Base-by-base conservation (phyloP, 2,888 invertebrate genomes). In the Spialia ferax region DNA sequence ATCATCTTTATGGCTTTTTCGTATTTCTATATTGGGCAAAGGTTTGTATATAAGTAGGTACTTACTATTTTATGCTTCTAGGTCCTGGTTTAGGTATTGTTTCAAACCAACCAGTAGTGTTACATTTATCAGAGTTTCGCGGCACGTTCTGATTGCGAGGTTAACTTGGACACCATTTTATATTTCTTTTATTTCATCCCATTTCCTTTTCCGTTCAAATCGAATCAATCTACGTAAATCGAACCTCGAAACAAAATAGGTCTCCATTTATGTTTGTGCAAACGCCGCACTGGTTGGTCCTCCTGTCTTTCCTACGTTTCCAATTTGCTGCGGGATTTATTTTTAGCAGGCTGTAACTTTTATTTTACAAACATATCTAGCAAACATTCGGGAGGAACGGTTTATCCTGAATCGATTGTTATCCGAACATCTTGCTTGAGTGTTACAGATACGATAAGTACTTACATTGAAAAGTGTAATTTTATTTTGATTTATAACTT, bases 211-310 rank as follows among this genome's bases (percentile, higher is more conserved):
- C 66, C 55, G 71, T 63, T 64, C 69, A 69, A 73, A 74, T 72
- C 70, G 70, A 74, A 74, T 74, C 75, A 74, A 71, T 70, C 71
- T 69, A 54, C 65, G 71, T 71, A 73, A 71, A 71, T 70, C 60
- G 72, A 74, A 73, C 60, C 60, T 59, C 66, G 60, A 60, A 60
- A 66, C 42, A 60, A 60, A 60, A 66, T 65, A 38, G 65, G 59
- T 42, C 52, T 35, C 59, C 59, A 66, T 66, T 60, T 66, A 60
- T 60, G 60, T 66, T 66, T 65, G 65, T 65, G 59, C 59, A 65
- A 59, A 60, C 29, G 38, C 35, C 45, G 66, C 29, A 29, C 35
- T 54, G 66, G 42, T 60, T 42, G 38, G 50, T 60, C 20, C 59
- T 18, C 35, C 50, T 59, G 60, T 66, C 66, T 66, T 54, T 66